Base-by-base conservation (phyloP, 2,888 invertebrate genomes). In the Eupithecia subfuscata region DNA sequence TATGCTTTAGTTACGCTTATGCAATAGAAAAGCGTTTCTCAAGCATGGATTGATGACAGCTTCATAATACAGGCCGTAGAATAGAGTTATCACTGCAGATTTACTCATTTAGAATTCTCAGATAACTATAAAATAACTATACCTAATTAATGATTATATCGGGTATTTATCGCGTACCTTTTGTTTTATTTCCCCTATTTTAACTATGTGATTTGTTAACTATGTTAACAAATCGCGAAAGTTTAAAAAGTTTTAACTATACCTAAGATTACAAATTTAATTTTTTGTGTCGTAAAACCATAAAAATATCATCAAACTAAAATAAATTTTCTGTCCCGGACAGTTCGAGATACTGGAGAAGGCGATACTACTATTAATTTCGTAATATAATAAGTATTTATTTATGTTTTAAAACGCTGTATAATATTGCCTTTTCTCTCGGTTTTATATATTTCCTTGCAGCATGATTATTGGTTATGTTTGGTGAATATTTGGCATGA, bases 291-390 rank as follows among this genome's bases (percentile, higher is more conserved):
- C 18, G 2, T 48, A 48, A 48, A 37, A 37, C 2, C 12, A 52
- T n/a, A 22, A 56, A 56, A 56, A 56, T 25, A 60, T 22, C 22
- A 56, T 60, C 14, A 80, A 79, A 75, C 78, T 82, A 80, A 83
- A 83, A 73, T 74, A 40, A 79, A 73, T 78, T 78, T 83, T 84
- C 81, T 83, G 76, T 80, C 78, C 78, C 79, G 77, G 80, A 86
- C 83, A 90, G 86, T 91, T 93, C 88, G 92, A 93, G 93, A 92
- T 93, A 88, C 83, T 86, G 89, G 89, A 87, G 93, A 83, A 89
- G 94, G 90, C 90, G 93, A 84, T 86, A 90, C 92, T 89, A 90
- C 92, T 90, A 91, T 90, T 92, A 90, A 80, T 83, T 86, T 87
- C 82, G 91, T 92, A 92, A 91, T 78, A 81, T 56, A 86, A 80